Evolutionary conservation across 2,797 vertebrate genomes (phyloP), one percentile per base, ranked within the genome.

Genomic region (Okamejei kenojei): DNA sequence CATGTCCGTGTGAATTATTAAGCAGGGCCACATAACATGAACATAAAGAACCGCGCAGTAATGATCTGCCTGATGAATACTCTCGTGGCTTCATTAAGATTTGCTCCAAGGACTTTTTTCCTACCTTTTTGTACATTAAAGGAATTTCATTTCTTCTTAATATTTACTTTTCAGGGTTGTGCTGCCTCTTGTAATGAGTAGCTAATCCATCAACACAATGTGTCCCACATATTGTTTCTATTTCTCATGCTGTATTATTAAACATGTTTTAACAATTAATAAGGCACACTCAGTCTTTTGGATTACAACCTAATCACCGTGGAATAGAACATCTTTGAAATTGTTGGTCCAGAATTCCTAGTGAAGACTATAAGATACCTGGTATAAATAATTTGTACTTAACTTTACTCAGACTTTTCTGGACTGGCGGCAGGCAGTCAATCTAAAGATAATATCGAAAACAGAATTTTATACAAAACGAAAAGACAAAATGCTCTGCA

Each of bases 21-120:
- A 92, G 71, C 73, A 58, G 71, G 68, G 65, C 13, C 68, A 35
- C 10, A 23, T 26, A 45, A 71, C 35, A 21, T 45, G 38, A 76
- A 38, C 71, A 92, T 92, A 74, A 92, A 92, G 90, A 92, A 92
- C 29, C 71, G 54, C 5, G 26, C 90, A 17, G 71, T 76, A 92
- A 92, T 92, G 73, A 71, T 45, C 90, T 76, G 90, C 71, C 71
- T 92, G 90, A 92, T 92, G 90, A 92, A 92, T 92, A 74, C 71
- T 92, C 90, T 76, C 0, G 90, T 92, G 90, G 71, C 90, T 54
- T 92, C 90, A 92, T 92, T 92, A 92, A 74, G 65, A 76, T 76
- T 92, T 74, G 68, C 71, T 76, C 35, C 90, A 17, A 92, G 71
- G 71, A 76, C 3, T 80, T n/a, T 92, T 68, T 68, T 92, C 76